These are phyloP conservation scores for Hyles vespertilio DNA, from an alignment of 1,140 invertebrate species.

Conservation along the genomic window DNA sequence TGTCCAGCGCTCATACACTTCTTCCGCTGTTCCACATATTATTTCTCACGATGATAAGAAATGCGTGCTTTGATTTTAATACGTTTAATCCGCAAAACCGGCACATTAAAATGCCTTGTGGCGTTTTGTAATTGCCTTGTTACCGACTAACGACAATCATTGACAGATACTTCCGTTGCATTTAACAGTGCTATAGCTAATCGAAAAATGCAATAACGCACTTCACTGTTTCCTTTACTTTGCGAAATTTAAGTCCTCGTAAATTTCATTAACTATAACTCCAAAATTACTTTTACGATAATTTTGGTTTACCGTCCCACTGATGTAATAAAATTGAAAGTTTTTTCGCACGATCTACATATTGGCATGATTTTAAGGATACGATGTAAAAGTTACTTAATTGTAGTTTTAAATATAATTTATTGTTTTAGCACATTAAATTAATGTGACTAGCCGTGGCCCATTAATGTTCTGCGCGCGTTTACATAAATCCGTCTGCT, in stretches of 20 bases:
- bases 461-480: background rate
- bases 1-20: background rate
- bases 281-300: no score
- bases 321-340: conserved; percentile 10
- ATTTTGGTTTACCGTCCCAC: background rate
- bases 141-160: conserved; percentile 14
- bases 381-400: background rate
- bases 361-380: conserved; percentile 3
- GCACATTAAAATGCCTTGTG: conserved; percentile 14
- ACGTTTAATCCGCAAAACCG: conserved; percentile 17
- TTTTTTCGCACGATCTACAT: conserved; percentile 9
- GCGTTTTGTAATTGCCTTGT: conserved; percentile 19
- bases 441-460: background rate
- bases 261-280: no score
- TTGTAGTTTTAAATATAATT: background rate
- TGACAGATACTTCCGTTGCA: conserved; percentile 15
- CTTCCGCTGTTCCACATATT: conserved; percentile 1
- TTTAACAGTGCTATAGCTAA: background rate
- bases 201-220: background rate
- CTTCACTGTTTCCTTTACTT: conserved; percentile 1
- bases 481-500: background rate
- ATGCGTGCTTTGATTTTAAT: conserved; percentile 16
- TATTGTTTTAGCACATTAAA: background rate
- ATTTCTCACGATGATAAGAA: conserved; percentile 20
- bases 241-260: background rate